Percentiles rank a stretch among this genome's conserved stretches.
These are phyloP conservation scores for Drosophila mimetica DNA, from an alignment of 2,888 invertebrate genomes.

Conservation along the genomic window DNA sequence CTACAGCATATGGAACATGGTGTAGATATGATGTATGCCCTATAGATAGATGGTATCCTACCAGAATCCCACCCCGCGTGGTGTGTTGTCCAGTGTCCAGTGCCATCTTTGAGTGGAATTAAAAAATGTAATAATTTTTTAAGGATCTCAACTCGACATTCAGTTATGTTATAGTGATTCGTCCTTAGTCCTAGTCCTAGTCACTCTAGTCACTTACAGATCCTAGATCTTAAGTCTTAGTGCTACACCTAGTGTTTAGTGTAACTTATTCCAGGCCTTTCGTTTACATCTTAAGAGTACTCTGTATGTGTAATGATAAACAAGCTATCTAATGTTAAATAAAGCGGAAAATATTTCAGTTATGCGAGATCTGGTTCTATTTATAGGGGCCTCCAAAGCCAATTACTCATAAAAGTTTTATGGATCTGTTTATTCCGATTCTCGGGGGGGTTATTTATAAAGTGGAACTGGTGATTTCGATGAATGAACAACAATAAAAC, in stretches of 20 bases:
- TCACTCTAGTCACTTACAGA: too few relatives aligned
- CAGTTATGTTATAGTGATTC: constrained; percentile 64
- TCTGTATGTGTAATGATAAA: constrained; percentile 37
- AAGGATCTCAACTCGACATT: constrained; percentile 81
- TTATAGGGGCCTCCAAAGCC: constrained; percentile 47
- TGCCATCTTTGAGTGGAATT: constrained; percentile 73
- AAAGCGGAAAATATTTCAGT: constrained; percentile 65
- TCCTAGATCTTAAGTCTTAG: constrained; percentile 25
- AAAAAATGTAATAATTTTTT: constrained; percentile 73
- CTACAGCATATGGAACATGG: constrained; percentile 84
- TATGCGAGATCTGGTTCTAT: constrained; percentile 56
- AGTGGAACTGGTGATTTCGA: constrained; percentile 23
- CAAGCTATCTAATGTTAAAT: constrained; percentile 56
- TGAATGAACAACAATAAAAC: constrained; percentile 55
- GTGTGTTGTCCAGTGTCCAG: constrained; percentile 34
- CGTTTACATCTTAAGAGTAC: constrained; percentile 50
- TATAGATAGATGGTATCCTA: too few relatives aligned
- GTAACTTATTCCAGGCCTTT: constrained; percentile 73
- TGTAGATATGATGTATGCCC: constrained; percentile 36
- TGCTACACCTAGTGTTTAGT: constrained; percentile 63
- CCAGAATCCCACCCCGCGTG: constrained; percentile 26
- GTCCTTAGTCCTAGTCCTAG: constrained; percentile 18
- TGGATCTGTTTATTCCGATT: constrained; percentile 72
- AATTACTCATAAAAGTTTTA: constrained; percentile 77
- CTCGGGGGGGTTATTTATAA: constrained; percentile 60